A percentile compares a stretch with the other conserved stretches of the same genome.
phyloP scores from a whole-genome alignment of 2,888 invertebrate species.

The Lochmaea capreae region DNA sequence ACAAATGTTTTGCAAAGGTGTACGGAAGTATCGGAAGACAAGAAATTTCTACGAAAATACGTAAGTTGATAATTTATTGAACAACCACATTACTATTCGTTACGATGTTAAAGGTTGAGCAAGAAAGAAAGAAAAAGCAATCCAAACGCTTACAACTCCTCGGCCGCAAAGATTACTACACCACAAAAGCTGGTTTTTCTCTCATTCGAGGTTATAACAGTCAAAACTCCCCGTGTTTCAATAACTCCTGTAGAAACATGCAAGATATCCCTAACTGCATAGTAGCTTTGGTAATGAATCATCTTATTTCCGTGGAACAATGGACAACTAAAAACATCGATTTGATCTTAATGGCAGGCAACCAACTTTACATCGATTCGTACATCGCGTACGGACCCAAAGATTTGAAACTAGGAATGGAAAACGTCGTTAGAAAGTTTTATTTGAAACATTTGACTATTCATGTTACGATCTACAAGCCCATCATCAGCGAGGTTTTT shows the following conservation, averaged over 20 bases:
- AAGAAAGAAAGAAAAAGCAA: slow-evolving; percentile 54
- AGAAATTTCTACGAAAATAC: slow-evolving; percentile 11
- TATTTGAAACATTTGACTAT: slow-evolving; percentile 67
- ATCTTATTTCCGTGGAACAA: slow-evolving; percentile 67
- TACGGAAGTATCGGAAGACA: slow-evolving; percentile 34
- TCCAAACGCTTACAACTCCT: slow-evolving; percentile 60
- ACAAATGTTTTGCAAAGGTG: slow-evolving; percentile 45
- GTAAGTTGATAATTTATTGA: background rate
- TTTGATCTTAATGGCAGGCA: slow-evolving; percentile 69
- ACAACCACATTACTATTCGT: background rate
- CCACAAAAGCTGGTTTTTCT: slow-evolving; percentile 62
- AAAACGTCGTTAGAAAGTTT: slow-evolving; percentile 68
- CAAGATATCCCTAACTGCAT: slow-evolving; percentile 66
- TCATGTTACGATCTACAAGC: slow-evolving; percentile 56
- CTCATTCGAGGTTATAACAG: slow-evolving; percentile 66
- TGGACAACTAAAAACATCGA: slow-evolving; percentile 71
- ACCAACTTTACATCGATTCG: slow-evolving; percentile 72
- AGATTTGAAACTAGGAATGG: slow-evolving; percentile 62
- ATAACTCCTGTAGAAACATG: slow-evolving; percentile 65
- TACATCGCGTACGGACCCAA: slow-evolving; percentile 68
- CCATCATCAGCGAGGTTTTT: slow-evolving; percentile 56
- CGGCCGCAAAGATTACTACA: slow-evolving; percentile 60
- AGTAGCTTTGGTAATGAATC: slow-evolving; percentile 69
- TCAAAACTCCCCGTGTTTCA: slow-evolving; percentile 62
- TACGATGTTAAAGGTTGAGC: slow-evolving; percentile 49